Base-by-base conservation (phyloP, 2,888 invertebrate genomes). In the Athalia circularis region DNA sequence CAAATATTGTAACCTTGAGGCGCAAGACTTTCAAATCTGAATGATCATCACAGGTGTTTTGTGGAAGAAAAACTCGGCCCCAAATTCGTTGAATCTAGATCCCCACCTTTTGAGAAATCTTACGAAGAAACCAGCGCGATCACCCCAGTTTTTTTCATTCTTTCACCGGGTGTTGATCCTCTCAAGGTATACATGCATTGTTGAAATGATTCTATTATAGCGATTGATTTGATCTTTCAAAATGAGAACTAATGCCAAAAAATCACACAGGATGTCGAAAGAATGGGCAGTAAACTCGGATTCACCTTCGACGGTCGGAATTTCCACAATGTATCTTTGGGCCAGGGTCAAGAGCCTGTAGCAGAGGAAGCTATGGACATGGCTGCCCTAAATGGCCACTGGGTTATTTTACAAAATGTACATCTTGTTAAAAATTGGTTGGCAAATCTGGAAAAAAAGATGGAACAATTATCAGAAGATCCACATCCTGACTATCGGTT, bases 131-230 rank as follows among this genome's bases (percentile, higher is more conserved):
- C 96, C 54, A 96, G 95, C 80, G 92, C 95, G 4, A 93, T 94
- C 8, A 98, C 97, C 0, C 97, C 98, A 0, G 94, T 97, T 81
- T 98, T 98, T 91, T 98, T 98, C 90, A 98, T 98, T 82, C 92
- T 98, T 3, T 98, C 98, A 0, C 95, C 98, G 0, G 98, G 98
- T 65, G 98, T 98, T 0, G 97, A 98, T 91, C 98, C 98, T 0
- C 91, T 98, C 0, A 97, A 97, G 91, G 94, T 94, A 90, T 78
- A 90, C 78, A 70, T 64, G 15, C 1, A 47, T 47, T 47, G 45
- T 59, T 45, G 9, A 59, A 57, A 61, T 61, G 45, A n/a, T 59
- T 5, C 8, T 15, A 59, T 57, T 59, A 13, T 8, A 52, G 68
- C 50, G 50, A 29, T 6, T 15, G 43, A 68, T 54, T 9, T 50